Conservation (phyloP, 2,888 invertebrate genomes). For the Allygus modestus region DNA sequence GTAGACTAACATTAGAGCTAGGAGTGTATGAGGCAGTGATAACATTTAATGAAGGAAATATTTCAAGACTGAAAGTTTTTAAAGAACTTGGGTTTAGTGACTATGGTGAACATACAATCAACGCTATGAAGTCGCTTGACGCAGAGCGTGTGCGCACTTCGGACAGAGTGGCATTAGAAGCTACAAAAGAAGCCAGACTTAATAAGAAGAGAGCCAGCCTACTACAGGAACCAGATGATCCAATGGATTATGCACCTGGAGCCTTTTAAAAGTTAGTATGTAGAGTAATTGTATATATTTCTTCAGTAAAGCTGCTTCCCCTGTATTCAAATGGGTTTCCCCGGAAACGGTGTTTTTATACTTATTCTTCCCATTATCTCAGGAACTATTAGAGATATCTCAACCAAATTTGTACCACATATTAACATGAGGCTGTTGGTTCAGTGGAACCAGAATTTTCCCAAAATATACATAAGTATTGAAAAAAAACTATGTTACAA, state of each 20-base stretch:
- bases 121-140: conserved; percentile 6
- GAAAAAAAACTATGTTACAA: too few relatives aligned
- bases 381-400: too few relatives aligned
- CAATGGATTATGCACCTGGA: background rate
- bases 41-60: conserved; percentile 24
- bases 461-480: too few relatives aligned
- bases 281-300: too few relatives aligned
- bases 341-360: too few relatives aligned
- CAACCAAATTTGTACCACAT: too few relatives aligned
- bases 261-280: conserved; percentile 3
- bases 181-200: conserved; percentile 44
- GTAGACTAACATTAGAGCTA: conserved; percentile 10
- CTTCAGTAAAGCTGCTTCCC: too few relatives aligned
- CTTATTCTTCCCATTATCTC: too few relatives aligned
- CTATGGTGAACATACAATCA: conserved; percentile 12
- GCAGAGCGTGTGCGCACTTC: conserved; percentile 2
- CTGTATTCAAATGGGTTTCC: too few relatives aligned
- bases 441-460: too few relatives aligned
- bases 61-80: background rate
- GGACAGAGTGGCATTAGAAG: background rate
- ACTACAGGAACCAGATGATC: background rate
- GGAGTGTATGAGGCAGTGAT: conserved; percentile 4
- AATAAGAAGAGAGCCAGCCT: conserved; percentile 7
- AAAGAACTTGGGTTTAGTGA: background rate
- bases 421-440: too few relatives aligned